A percentile compares a stretch with the other conserved stretches of the same genome.
phyloP scores from a whole-genome alignment of 2,113 vertebrate species.

The Theropithecus gelada region DNA sequence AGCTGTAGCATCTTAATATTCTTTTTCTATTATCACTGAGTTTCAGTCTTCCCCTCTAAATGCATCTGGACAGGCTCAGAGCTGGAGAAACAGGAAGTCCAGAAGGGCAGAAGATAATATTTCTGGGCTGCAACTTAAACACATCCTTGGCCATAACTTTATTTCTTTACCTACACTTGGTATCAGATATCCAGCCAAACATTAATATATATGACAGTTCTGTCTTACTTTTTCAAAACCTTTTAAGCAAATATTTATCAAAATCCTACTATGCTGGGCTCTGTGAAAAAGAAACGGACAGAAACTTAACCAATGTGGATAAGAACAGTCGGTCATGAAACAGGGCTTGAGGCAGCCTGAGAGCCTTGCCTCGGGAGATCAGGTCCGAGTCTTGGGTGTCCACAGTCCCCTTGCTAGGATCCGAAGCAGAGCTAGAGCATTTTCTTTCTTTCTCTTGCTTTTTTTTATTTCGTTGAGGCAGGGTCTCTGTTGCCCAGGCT shows the following conservation, averaged over 20 bases:
- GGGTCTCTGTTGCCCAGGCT: too few species aligned
- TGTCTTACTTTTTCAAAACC: not conserved
- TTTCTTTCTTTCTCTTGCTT: too few species aligned
- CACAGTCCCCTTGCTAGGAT: not conserved
- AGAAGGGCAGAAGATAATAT: not conserved
- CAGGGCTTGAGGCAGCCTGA: not conserved
- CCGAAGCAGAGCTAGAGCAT: not conserved
- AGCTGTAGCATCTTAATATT: not conserved
- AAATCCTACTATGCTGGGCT: not conserved
- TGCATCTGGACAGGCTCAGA: not conserved
- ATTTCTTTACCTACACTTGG: too few species aligned
- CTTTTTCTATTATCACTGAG: not conserved
- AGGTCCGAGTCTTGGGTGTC: fast-evolving
- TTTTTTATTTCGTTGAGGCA: too few species aligned
- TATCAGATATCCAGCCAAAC: not conserved
- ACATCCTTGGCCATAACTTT: not conserved
- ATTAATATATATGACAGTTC: not conserved
- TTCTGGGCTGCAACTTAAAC: not conserved
- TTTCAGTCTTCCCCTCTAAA: not conserved
- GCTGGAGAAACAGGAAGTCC: not conserved
- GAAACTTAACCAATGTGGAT: fast-evolving
- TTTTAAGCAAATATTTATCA: not conserved
- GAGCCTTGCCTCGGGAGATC: fast-evolving
- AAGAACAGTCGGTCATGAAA: fast-evolving
- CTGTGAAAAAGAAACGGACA: not conserved